Percentiles rank a stretch among this genome's conserved stretches.
These are phyloP conservation scores for Sylvia atricapilla DNA, from an alignment of 2,113 vertebrate genomes.

Conservation along the genomic window DNA sequence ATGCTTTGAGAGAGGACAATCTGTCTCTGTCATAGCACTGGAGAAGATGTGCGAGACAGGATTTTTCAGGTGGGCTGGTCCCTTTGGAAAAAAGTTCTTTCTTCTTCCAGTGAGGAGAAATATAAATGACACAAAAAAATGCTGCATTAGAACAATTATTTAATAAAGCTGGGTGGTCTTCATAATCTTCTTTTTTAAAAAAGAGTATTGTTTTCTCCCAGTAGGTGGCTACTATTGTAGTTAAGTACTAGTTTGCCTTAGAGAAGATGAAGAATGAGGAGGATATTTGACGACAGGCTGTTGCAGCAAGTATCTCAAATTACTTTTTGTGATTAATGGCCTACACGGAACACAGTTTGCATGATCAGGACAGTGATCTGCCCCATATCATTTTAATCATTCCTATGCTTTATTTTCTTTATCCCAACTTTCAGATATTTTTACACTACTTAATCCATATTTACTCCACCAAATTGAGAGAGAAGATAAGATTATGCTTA, in stretches of 20 bases:
- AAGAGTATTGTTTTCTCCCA: background rate
- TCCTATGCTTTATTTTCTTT: background rate
- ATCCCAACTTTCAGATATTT: background rate
- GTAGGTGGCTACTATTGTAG: background rate
- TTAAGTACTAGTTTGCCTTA: background rate
- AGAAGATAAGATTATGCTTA: background rate
- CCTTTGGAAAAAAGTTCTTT: background rate
- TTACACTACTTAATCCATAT: background rate
- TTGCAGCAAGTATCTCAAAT: background rate
- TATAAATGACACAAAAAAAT: background rate
- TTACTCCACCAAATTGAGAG: background rate
- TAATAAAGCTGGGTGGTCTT: background rate
- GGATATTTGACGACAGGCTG: background rate
- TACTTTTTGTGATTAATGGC: background rate
- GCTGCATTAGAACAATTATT: background rate
- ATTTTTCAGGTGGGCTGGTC: background rate
- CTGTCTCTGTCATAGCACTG: background rate
- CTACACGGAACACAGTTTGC: background rate
- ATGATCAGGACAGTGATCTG: background rate
- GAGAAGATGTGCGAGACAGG: background rate
- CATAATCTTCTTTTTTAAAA: background rate
- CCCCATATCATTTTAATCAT: background rate
- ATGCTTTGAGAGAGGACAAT: background rate
- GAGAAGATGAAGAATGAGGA: background rate
- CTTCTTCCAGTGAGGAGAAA: background rate